Evolutionary conservation across 2,888 invertebrate species (phyloP), one percentile per base, ranked within the genome.

Genomic region (Lepidochitona cinerea): DNA sequence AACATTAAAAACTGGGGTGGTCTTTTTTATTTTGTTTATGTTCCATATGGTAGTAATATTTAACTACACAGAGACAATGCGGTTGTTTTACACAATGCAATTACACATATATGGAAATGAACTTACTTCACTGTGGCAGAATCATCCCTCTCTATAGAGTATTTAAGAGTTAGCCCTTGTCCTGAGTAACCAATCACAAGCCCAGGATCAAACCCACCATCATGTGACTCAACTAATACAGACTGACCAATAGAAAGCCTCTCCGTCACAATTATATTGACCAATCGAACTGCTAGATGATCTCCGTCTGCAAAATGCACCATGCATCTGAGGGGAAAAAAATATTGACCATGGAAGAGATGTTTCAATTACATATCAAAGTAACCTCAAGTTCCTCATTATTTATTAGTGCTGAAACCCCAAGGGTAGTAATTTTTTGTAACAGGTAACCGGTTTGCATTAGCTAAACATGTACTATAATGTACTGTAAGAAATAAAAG

Each of bases 251-350:
- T 74, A 6, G 85, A 84, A 7, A 88, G 73, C 29, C 81, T 74
- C 32, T 82, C 78, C 4, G 84, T 80, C 75, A 85, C 53, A 7
- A 88, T 72, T n/a, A 87, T 75, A 36, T 86, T 83, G 14, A 59
- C 23, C 0, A 75, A 71, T 69, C 82, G 84, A 29, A 84, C 83
- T 9, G 71, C 67, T 71, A 78, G 71, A 26, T 79, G 71, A 70
- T 84, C 81, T 29, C 87, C 88, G 79, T 88, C 88, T 74, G 85
- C 86, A 84, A 87, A 88, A 29, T 74, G 64, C 12, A 87, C 81
- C 37, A 73, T 72, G 65, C 74, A 81, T 69, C 85, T 84, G 59
- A 14, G 68, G 2, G 35, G 33, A n/a, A n/a, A n/a, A n/a, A n/a
- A n/a, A n/a, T n/a, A n/a, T n/a, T n/a, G n/a, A n/a, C n/a, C n/a